These are phyloP conservation scores for Harlomillsia oculata DNA, from an alignment of 1,140 invertebrate species.

Conservation along the genomic window DNA sequence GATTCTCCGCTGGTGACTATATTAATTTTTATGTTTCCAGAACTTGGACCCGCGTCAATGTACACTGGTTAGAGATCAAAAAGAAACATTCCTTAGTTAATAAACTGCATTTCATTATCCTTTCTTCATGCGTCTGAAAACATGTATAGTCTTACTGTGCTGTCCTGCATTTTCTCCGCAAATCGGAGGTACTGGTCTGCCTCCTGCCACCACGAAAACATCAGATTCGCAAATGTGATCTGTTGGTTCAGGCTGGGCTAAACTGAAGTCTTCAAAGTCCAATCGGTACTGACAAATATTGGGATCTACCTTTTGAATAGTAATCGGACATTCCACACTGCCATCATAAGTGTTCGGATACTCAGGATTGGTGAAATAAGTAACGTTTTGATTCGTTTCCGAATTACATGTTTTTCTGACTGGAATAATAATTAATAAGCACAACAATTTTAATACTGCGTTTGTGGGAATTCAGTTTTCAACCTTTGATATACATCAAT, in stretches of 20 bases:
- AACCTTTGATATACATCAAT: background rate
- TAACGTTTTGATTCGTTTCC: slow-evolving; percentile 44
- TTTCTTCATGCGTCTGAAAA: no score
- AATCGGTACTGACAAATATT: slow-evolving; percentile 64
- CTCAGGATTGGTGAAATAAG: slow-evolving; percentile 52
- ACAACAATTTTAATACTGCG: background rate
- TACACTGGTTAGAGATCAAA: slow-evolving; percentile 32
- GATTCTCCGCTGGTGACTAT: slow-evolving; percentile 35
- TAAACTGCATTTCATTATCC: no score
- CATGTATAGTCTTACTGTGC: slow-evolving; percentile 33
- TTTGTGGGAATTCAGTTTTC: background rate
- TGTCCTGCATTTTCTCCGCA: slow-evolving; percentile 38
- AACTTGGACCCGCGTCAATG: slow-evolving; percentile 38
- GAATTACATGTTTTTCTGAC: slow-evolving; percentile 51
- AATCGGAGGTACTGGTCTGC: slow-evolving; percentile 35
- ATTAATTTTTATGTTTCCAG: slow-evolving; percentile 49
- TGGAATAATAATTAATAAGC: slow-evolving; percentile 36
- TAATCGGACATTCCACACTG: slow-evolving; percentile 71
- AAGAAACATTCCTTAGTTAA: background rate
- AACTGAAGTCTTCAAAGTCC: slow-evolving; percentile 37
- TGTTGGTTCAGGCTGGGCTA: slow-evolving; percentile 36
- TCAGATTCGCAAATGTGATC: slow-evolving; percentile 37
- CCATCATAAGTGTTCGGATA: slow-evolving; percentile 52
- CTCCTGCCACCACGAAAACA: slow-evolving; percentile 35
- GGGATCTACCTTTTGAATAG: slow-evolving; percentile 60